Base-by-base conservation (phyloP, 2,113 vertebrate genomes). In the Vulpes ferrilata region DNA sequence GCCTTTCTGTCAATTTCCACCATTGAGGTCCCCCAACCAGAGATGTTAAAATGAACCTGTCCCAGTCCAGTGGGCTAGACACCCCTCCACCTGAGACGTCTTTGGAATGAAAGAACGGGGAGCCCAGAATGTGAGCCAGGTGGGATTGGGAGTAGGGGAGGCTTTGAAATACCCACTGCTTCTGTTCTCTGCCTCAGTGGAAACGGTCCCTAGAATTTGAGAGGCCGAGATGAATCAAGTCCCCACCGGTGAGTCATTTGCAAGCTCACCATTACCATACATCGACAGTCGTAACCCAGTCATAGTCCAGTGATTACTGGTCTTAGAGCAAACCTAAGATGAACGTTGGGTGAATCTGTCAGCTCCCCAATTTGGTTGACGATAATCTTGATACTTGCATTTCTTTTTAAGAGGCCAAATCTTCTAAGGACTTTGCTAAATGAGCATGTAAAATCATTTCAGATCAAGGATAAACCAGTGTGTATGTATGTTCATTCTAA, bases 401-500 rank as follows among this genome's bases (percentile, higher is more conserved):
- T 94, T 95, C 48, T 79, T 96, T 95, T 82, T 88, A 92, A 88
- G 98, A 98, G 98, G 98, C 97, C 98, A 98, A 97, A 96, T 96
- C 96, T 71, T 86, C 87, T 76, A 96, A 95, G 98, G 97, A 93
- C 93, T 97, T 98, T 96, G 93, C 92, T 98, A 55, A 97, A 85
- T 27, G 43, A 98, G 92, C 95, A 43, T 57, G 69, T 92, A 87
- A 98, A 98, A 98, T 96, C 95, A 90, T 96, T 97, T 97, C 97
- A 92, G 97, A 96, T 93, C 93, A 59, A 95, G 96, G 93, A 93
- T 30, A 59, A 85, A 64, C 59, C 87, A 25, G 92, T 48, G 97
- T 97, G 98, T 98, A 84, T 83, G 97, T 98, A 43, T 94, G 97
- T 98, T 98, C 98, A 97, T 98, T 96, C 98, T 98, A 98, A 99